These are phyloP conservation scores for Nomada fucata DNA, from an alignment of 2,888 invertebrate species.

Conservation along the genomic window DNA sequence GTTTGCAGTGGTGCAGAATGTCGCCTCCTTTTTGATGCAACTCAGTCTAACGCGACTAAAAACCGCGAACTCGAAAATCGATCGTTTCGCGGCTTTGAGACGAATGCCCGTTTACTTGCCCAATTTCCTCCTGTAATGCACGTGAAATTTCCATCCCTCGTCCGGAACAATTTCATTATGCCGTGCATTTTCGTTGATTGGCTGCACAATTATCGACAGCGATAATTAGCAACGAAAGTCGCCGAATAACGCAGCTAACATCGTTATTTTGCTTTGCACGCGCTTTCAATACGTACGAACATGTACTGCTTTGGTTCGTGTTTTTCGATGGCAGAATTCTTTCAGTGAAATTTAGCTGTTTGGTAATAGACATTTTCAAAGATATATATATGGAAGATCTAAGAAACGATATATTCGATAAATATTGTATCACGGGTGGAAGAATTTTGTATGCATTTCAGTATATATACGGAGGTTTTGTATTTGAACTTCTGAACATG, in stretches of 20 bases:
- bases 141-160: conserved; percentile 34
- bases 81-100: conserved; percentile 40
- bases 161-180: conserved; percentile 25
- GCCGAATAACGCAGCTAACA: neutral
- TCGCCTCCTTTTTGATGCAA: conserved; percentile 35
- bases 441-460: too few relatives aligned
- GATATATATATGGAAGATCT: too few relatives aligned
- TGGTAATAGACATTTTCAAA: too few relatives aligned
- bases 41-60: conserved; percentile 44
- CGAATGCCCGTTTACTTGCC: conserved; percentile 22
- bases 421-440: too few relatives aligned
- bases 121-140: conserved; percentile 27
- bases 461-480: too few relatives aligned
- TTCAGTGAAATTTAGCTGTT: too few relatives aligned
- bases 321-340: too few relatives aligned
- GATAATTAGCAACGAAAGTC: conserved; percentile 39
- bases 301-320: too few relatives aligned
- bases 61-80: conserved; percentile 63
- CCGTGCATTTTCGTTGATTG: conserved; percentile 30
- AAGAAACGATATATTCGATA: too few relatives aligned
- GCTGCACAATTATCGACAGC: conserved; percentile 42
- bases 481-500: too few relatives aligned
- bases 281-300: neutral
- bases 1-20: conserved; percentile 20
- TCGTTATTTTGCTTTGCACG: conserved; percentile 1